phyloP scores from a whole-genome alignment of 1,140 invertebrate genomes.

The Kradibia gibbosae region DNA sequence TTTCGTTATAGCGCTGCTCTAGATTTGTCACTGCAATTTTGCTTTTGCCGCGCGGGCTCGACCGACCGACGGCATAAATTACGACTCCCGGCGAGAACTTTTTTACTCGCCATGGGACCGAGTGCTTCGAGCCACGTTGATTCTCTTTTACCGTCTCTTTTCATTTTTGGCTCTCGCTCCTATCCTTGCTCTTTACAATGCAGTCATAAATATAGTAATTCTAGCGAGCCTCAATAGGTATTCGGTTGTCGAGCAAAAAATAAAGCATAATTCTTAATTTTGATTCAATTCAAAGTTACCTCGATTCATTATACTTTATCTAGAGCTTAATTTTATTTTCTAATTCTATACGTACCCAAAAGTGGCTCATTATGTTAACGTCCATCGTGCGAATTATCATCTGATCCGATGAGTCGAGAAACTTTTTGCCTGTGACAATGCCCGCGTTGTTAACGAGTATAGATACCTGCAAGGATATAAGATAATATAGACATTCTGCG shows the following conservation, averaged over 20 bases:
- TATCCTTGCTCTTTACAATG: neutral
- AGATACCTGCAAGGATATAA: conserved; percentile 76
- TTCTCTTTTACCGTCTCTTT: neutral
- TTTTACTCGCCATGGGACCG: too few relatives aligned
- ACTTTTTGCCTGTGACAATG: conserved; percentile 85
- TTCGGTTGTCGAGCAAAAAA: too few relatives aligned
- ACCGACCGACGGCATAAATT: too few relatives aligned
- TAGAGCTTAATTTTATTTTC: too few relatives aligned
- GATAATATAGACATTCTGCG: neutral
- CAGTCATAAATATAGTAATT: too few relatives aligned
- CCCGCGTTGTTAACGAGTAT: conserved; percentile 97
- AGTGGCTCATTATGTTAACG: conserved; percentile 84
- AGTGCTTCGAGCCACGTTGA: too few relatives aligned
- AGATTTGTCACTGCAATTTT: neutral
- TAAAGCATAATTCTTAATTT: too few relatives aligned
- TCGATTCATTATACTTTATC: too few relatives aligned
- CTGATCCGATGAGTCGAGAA: conserved; percentile 90
- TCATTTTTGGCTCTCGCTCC: neutral
- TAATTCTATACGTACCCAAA: conserved; percentile 78
- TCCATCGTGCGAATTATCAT: conserved; percentile 83
- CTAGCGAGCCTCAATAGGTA: too few relatives aligned
- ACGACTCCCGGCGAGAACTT: too few relatives aligned
- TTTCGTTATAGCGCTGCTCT: neutral
- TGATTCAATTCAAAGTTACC: too few relatives aligned
- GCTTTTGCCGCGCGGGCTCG: too few relatives aligned